Evolutionary conservation across 2,888 invertebrate species (phyloP).

Genomic region (Imbricaverruca yamaguchii): DNA sequence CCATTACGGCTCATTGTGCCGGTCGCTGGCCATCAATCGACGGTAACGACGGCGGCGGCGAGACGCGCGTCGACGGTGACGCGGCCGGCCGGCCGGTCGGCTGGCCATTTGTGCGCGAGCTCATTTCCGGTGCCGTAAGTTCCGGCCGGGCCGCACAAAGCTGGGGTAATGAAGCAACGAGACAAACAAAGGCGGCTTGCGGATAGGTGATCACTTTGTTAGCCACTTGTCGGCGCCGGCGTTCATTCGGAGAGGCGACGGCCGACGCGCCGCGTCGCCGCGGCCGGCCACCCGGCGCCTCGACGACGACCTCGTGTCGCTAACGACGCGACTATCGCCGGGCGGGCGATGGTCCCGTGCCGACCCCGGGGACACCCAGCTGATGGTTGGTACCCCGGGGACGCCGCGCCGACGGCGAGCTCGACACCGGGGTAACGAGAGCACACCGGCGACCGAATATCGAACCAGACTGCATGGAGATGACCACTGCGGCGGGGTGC

Average conservation of each 20-base stretch:
- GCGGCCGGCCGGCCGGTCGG: not conserved
- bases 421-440: slow-evolving; percentile 7
- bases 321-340: not conserved
- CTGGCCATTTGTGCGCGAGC: not conserved
- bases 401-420: too few relatives aligned
- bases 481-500: not conserved
- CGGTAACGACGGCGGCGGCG: not conserved
- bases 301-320: slow-evolving; percentile 8
- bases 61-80: not conserved
- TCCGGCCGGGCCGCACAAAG: slow-evolving; percentile 4
- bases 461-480: slow-evolving; percentile 1
- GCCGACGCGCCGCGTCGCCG: slow-evolving; percentile 3
- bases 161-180: slow-evolving; percentile 8
- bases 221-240: not conserved
- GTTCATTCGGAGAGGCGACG: not conserved
- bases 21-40: not conserved
- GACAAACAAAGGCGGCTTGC: slow-evolving; percentile 17
- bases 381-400: not conserved
- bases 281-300: not conserved
- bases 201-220: slow-evolving; percentile 15
- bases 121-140: slow-evolving; percentile 5
- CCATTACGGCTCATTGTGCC: slow-evolving; percentile 10
- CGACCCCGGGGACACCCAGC: not conserved
- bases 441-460: not conserved
- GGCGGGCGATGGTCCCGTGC: not conserved